Base-by-base conservation (phyloP, 1,140 invertebrate genomes). In the Drusus annulatus region DNA sequence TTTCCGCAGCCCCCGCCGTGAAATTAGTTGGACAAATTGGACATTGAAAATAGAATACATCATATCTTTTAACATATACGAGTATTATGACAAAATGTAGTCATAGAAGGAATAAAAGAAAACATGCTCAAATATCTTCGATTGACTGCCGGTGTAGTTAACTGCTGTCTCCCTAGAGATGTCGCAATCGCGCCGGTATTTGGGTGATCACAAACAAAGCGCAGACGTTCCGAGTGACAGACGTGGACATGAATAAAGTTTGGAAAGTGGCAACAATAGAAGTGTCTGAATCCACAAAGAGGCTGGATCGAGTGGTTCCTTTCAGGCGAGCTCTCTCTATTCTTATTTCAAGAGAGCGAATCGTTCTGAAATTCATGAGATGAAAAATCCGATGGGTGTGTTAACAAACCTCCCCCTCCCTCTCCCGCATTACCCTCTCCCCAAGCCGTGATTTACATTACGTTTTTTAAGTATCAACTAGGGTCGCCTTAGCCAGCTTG, bases 331-430 rank as follows among this genome's bases (percentile, higher is more conserved):
- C 19, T 63, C 13, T 25, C 68, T 71, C 74, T 31, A 65, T 76
- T 77, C 79, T 76, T 56, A 69, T 69, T 77, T 65, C 52, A 31
- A 58, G 52, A 76, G 73, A 28, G 69, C 74, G 80, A 74, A 51
- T 77, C 80, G 75, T 74, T 81, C 68, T 74, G 80, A 78, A 81
- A 81, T 81, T 81, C 80, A 81, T 81, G 80, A 81, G 80, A 58
- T 81, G 80, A 81, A 81, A 81, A 81, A 81, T 81, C 76, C 80
- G 71, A 81, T 77, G 80, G 74, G 80, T 77, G 80, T 81, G 80
- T 81, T 78, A 81, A 78, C 80, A 81, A 54, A 74, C 71, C 68
- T 50, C 62, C 25, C 62, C 36, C 65, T 19, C 63, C 25, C 25
- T 28, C 36, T 28, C 60, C 16, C 25, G 62, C 21, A 63, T 21